These are phyloP conservation scores for Diachasma alloeum DNA, from an alignment of 1,140 invertebrate species.

Conservation along the genomic window DNA sequence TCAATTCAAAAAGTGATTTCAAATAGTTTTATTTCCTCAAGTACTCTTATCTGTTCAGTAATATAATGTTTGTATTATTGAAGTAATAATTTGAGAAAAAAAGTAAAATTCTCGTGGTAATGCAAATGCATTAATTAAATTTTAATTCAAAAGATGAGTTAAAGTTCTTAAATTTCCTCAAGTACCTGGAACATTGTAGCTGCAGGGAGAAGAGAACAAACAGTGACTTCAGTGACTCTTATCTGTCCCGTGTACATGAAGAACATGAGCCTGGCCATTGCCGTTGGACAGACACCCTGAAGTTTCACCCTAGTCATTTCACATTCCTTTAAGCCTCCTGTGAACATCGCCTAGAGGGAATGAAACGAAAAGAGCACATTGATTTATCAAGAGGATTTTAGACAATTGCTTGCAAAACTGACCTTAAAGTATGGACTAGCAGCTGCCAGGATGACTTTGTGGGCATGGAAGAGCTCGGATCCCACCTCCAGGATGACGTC, in stretches of 20 bases:
- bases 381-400: neutral
- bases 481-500: constrained; percentile 89
- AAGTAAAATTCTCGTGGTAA: too few species aligned
- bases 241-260: constrained; percentile 94
- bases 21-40: too few species aligned
- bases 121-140: too few species aligned
- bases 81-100: too few species aligned
- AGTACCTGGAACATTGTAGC: constrained; percentile 92
- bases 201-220: constrained; percentile 88
- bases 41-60: too few species aligned
- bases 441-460: constrained; percentile 90
- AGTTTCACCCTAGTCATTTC: constrained; percentile 86
- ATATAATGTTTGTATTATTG: too few species aligned
- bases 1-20: too few species aligned
- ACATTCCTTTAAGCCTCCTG: constrained; percentile 84
- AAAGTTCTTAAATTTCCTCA: constrained; percentile 16
- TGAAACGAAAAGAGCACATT: constrained; percentile 13
- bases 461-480: constrained; percentile 85
- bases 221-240: constrained; percentile 87
- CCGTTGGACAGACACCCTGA: constrained; percentile 87
- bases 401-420: constrained; percentile 27
- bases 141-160: too few species aligned
- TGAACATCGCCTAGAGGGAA: constrained; percentile 85
- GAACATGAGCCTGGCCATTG: constrained; percentile 83
- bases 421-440: constrained; percentile 95